phyloP scores from a whole-genome alignment of 2,113 vertebrate species.

The Sterrhoptilus dennistouni region DNA sequence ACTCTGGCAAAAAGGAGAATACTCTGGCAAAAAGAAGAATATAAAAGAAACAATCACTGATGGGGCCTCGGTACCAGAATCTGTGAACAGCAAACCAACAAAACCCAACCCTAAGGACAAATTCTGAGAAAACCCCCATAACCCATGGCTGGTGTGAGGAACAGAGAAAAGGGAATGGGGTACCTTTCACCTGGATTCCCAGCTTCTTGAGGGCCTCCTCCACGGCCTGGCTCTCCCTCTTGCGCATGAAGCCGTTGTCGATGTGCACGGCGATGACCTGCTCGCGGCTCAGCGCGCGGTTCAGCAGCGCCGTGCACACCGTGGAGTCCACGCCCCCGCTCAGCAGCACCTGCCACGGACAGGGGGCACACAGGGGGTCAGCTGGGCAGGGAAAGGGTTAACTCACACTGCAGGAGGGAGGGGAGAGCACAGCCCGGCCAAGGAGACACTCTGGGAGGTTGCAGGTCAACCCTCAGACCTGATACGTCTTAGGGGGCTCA shows the following conservation, averaged over 20 bases:
- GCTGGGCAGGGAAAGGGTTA: too few species aligned
- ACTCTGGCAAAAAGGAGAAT: too few species aligned
- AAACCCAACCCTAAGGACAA: fast-evolving
- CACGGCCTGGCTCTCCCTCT: conserved; percentile 93
- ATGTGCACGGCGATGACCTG: conserved; percentile 98
- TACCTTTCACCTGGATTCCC: conserved; percentile 96
- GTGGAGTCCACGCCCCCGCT: conserved; percentile 97
- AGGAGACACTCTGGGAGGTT: background rate
- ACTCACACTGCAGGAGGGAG: too few species aligned
- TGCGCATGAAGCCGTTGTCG: conserved; percentile 99
- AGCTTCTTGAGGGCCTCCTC: conserved; percentile 96
- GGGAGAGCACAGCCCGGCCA: too few species aligned
- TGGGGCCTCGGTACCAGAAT: fast-evolving
- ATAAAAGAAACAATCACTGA: too few species aligned
- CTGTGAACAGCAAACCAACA: fast-evolving
- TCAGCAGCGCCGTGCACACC: conserved; percentile 95
- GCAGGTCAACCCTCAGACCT: background rate
- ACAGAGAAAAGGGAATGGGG: background rate
- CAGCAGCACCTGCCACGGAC: conserved; percentile 83
- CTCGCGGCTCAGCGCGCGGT: conserved; percentile 90
- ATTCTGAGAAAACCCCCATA: fast-evolving
- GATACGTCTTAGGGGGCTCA: background rate
- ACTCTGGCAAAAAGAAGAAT: too few species aligned
- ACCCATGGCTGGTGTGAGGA: fast-evolving
- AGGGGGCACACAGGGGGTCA: background rate